phyloP scores from a whole-genome alignment of 1,140 invertebrate species.

The Heliconius melpomene region DNA sequence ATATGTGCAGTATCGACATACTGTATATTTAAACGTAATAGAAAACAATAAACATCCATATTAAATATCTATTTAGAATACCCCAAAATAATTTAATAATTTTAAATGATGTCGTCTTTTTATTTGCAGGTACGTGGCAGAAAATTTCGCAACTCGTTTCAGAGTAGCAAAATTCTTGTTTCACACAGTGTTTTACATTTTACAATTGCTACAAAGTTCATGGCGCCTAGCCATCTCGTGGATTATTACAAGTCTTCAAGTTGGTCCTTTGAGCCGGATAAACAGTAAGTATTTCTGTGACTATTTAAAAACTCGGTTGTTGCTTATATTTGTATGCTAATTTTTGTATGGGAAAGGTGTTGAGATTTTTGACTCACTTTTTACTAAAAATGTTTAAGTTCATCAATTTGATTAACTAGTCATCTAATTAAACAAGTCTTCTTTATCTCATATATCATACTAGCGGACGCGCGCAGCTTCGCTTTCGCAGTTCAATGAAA shows the following conservation, averaged over 20 bases:
- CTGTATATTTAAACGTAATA: neutral
- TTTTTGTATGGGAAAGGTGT: neutral
- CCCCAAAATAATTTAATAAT: neutral
- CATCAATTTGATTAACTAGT: no score
- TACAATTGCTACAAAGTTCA: slow-evolving; percentile 59
- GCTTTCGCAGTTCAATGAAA: no score
- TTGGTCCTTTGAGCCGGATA: slow-evolving; percentile 48
- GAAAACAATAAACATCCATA: neutral
- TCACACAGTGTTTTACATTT: slow-evolving; percentile 39
- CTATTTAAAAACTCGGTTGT: slow-evolving; percentile 13
- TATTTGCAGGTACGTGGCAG: slow-evolving; percentile 47
- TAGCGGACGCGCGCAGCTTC: no score
- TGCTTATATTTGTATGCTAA: slow-evolving; percentile 9
- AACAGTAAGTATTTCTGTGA: slow-evolving; percentile 45
- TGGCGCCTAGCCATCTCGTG: slow-evolving; percentile 46
- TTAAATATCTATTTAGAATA: neutral
- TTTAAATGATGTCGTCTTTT: slow-evolving; percentile 20
- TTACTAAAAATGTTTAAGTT: neutral
- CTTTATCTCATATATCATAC: no score
- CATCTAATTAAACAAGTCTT: no score
- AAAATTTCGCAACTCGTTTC: slow-evolving; percentile 12
- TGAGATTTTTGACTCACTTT: neutral
- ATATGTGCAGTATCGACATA: no score
- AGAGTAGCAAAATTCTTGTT: slow-evolving; percentile 7
- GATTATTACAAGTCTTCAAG: slow-evolving; percentile 51